Evolutionary conservation across 2,113 vertebrate species (phyloP).

Genomic region (Amia ocellicauda): DNA sequence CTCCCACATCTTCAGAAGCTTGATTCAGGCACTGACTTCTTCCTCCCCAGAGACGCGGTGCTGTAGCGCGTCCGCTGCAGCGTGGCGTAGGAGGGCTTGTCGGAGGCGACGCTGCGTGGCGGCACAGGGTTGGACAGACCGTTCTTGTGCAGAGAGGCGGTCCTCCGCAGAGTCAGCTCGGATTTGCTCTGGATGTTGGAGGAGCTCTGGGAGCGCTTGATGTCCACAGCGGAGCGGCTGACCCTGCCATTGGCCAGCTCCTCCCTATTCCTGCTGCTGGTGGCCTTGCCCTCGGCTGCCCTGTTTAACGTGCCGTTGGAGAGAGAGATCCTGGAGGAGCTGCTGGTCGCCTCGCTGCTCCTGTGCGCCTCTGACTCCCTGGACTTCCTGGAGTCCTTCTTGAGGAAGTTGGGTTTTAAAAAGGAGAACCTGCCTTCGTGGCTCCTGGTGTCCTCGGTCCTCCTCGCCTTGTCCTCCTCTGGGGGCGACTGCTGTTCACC

Average conservation of each 20-base stretch:
- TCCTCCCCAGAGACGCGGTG: constrained; percentile 62
- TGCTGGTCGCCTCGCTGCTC: constrained; percentile 28
- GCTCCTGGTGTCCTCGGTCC: constrained; percentile 41
- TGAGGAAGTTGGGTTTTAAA: constrained; percentile 66
- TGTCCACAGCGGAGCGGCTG: constrained; percentile 40
- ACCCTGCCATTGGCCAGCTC: constrained; percentile 52
- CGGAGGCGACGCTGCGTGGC: constrained; percentile 35
- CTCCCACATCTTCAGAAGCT: constrained; percentile 71
- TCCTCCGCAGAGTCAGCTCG: constrained; percentile 49
- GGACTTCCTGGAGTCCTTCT: constrained; percentile 61
- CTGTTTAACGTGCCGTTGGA: constrained; percentile 52
- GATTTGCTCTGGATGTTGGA: constrained; percentile 68
- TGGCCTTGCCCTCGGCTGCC: constrained; percentile 34
- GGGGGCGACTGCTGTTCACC: constrained; percentile 27
- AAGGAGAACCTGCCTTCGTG: constrained; percentile 65
- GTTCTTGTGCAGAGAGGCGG: constrained; percentile 65
- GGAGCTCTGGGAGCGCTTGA: constrained; percentile 77
- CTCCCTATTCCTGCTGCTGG: constrained; percentile 29
- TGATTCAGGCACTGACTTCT: constrained; percentile 66
- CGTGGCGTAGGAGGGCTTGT: constrained; percentile 51
- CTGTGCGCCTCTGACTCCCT: constrained; percentile 38
- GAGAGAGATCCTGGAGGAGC: constrained; percentile 38
- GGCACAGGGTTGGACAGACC: constrained; percentile 33
- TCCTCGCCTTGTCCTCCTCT: constrained; percentile 39
- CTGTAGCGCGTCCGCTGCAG: constrained; percentile 70